Base-by-base conservation (phyloP, 1,140 invertebrate species). In the Pogonomyrmex barbatus region DNA sequence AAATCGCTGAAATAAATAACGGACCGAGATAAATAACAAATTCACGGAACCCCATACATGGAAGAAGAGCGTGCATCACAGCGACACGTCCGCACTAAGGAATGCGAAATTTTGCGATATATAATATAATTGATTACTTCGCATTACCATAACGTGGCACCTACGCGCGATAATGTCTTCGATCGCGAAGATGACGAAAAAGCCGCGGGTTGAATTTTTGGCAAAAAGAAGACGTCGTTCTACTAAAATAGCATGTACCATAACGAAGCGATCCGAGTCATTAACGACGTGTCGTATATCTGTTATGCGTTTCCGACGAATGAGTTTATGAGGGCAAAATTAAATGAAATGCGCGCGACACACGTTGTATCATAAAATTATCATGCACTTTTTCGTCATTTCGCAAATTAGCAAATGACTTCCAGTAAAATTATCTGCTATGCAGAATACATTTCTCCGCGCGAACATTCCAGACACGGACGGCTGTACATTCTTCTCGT, bases 91-190 rank as follows among this genome's bases (percentile, higher is more conserved):
- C 14, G 36, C 36, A 36, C 47, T 30, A 1, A 8, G n/a, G 33
- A 68, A 83, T 83, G 54, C 68, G 0, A 75, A 62, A 47, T 75
- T 71, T 73, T 65, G 17, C n/a, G 45, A 65, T 39, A 24, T 45
- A 45, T 8, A 24, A 58, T 56, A 76, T 52, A 39, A 45, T 12
- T 42, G 45, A 45, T 45, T 52, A 54, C 60, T 73, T 67, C 17
- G 39, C 63, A 39, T 71, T 47, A 58, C 45, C 67, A 82, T 82
- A 82, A 58, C 12, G 17, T 5, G 73, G 3, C 45, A 10, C 30
- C 60, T 52, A 82, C 67, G 10, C 42, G 42, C 52, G 17, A 12
- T 12, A 2, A 12, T 17, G 45, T 12, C 42, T 71, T 71, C 52
- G 65, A 42, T 56, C 14, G 36, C 5, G 14, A 8, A 56, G 14